phyloP scores from a whole-genome alignment of 2,888 invertebrate genomes.

The Ormia ochracea region DNA sequence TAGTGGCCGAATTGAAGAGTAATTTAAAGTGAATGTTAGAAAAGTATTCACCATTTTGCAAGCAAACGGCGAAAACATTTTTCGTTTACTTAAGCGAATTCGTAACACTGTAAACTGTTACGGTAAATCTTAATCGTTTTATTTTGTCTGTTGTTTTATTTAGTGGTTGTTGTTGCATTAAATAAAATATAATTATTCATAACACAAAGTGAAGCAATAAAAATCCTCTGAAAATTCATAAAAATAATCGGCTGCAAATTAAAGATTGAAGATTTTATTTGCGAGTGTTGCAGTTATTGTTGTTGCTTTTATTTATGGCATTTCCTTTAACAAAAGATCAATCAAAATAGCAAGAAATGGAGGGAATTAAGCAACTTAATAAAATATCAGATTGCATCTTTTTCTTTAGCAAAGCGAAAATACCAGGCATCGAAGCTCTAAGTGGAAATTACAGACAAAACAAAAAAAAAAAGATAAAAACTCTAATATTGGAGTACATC shows the following conservation, averaged over 20 bases:
- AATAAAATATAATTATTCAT: constrained; percentile 5
- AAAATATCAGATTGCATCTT: constrained; percentile 27
- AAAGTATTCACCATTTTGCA: no score
- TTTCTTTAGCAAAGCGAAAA: background rate
- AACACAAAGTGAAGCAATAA: background rate
- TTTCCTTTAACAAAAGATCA: constrained; percentile 24
- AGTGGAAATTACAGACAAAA: constrained; percentile 6
- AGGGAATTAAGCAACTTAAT: constrained; percentile 41
- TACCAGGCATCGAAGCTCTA: background rate
- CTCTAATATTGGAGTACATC: constrained; percentile 15
- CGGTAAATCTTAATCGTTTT: background rate
- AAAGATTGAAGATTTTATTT: background rate
- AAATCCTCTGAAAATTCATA: background rate
- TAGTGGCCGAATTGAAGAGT: no score
- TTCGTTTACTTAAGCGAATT: no score
- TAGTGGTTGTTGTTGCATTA: background rate
- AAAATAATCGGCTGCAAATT: no score
- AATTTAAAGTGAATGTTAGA: no score
- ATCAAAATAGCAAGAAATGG: constrained; percentile 31
- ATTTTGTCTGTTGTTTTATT: background rate
- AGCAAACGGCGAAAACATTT: no score
- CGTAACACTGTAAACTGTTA: background rate
- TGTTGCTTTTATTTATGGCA: background rate
- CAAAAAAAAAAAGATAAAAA: background rate
- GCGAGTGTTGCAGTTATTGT: no score